phyloP scores from a whole-genome alignment of 2,797 vertebrate genomes.

The Danio choprae region DNA sequence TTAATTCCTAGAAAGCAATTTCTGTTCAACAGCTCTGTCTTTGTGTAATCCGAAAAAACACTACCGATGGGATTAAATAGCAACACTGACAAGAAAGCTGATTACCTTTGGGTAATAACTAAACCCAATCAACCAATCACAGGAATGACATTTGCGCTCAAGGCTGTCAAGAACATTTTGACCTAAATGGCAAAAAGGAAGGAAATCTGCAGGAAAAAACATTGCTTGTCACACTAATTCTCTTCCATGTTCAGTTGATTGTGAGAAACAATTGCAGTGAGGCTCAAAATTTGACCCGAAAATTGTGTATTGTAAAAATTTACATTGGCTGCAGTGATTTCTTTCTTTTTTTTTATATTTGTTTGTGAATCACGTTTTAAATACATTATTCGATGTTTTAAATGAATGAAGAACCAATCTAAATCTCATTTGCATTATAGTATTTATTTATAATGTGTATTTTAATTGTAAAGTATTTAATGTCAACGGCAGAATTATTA shows the following conservation, averaged over 20 bases:
- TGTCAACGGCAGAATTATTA: too few relatives aligned
- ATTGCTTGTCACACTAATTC: not conserved
- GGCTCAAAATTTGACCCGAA: not conserved
- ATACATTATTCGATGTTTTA: too few relatives aligned
- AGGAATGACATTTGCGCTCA: not conserved
- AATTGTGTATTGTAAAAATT: too few relatives aligned
- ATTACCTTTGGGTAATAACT: not conserved
- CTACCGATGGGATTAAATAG: not conserved
- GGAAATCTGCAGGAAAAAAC: too few relatives aligned
- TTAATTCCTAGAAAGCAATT: slow-evolving; percentile 21
- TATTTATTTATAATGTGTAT: too few relatives aligned
- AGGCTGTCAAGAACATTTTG: not conserved
- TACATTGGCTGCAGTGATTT: too few relatives aligned
- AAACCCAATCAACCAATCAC: slow-evolving; percentile 24
- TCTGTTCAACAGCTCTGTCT: slow-evolving; percentile 14
- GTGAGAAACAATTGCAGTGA: not conserved
- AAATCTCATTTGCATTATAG: too few relatives aligned
- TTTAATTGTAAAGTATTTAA: too few relatives aligned
- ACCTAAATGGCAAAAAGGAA: not conserved
- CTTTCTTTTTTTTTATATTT: too few relatives aligned
- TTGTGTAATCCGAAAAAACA: slow-evolving; percentile 18
- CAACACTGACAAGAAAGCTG: slow-evolving; percentile 5
- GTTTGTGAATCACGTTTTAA: too few relatives aligned
- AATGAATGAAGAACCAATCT: too few relatives aligned
- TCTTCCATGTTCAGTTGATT: not conserved